Conservation (phyloP, 2,888 invertebrate genomes). For the Monopis laevigella region DNA sequence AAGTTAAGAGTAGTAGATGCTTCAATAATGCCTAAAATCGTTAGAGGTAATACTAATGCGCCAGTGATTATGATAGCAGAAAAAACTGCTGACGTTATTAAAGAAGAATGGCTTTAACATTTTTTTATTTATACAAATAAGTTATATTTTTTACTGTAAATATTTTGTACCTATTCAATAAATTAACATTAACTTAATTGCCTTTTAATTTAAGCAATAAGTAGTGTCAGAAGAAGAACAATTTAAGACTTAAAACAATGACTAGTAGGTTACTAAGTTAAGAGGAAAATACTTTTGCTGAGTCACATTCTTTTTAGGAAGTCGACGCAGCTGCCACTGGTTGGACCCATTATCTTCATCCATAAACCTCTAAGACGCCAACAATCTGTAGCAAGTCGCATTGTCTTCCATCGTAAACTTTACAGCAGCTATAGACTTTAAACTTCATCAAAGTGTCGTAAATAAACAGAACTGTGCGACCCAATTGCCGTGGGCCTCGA, state of each 20-base stretch:
- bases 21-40: constrained; percentile 72
- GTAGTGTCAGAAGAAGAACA: too few relatives aligned
- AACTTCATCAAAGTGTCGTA: constrained; percentile 48
- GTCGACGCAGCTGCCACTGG: constrained; percentile 44
- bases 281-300: constrained; percentile 4
- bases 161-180: not conserved
- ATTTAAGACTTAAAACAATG: constrained; percentile 4
- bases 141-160: not conserved
- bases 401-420: constrained; percentile 30
- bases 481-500: constrained; percentile 19
- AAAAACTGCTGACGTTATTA: constrained; percentile 81
- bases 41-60: constrained; percentile 82
- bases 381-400: constrained; percentile 39
- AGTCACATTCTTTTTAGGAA: constrained; percentile 1
- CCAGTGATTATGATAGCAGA: constrained; percentile 89
- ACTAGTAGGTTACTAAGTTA: constrained; percentile 1
- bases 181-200: not conserved
- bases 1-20: constrained; percentile 74
- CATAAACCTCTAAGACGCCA: constrained; percentile 50
- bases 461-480: constrained; percentile 33
- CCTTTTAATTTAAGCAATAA: not conserved
- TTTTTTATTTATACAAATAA: not conserved
- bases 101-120: constrained; percentile 54
- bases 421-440: constrained; percentile 38
- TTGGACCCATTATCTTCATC: constrained; percentile 48